Conservation (phyloP, 2,888 invertebrate genomes). For the Crocallis elinguaria region DNA sequence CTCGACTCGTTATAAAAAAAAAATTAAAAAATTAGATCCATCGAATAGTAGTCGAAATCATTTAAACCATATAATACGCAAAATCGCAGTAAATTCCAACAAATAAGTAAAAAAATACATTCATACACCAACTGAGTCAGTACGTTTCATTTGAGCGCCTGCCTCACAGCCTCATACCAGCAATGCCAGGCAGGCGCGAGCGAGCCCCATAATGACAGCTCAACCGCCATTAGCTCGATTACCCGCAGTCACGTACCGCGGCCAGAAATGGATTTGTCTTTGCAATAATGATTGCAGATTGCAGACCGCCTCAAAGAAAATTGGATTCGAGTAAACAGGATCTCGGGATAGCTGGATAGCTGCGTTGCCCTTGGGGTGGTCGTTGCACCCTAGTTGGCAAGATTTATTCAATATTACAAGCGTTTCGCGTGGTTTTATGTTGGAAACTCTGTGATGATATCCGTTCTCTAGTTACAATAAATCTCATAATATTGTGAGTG, state of each 20-base stretch:
- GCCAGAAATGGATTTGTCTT: slow-evolving; percentile 83
- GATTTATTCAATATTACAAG: slow-evolving; percentile 19
- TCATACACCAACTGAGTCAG: slow-evolving; percentile 1
- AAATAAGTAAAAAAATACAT: not conserved
- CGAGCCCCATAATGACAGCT: slow-evolving; percentile 74
- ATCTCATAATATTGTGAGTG: too few species aligned
- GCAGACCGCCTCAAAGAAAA: slow-evolving; percentile 80
- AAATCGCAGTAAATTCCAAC: not conserved
- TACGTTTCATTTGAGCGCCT: slow-evolving; percentile 21
- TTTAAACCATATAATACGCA: too few species aligned
- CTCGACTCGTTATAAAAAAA: too few species aligned
- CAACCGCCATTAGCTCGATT: slow-evolving; percentile 78
- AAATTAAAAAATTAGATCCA: too few species aligned
- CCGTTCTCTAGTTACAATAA: too few species aligned
- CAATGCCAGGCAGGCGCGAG: slow-evolving; percentile 45
- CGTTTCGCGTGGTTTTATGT: slow-evolving; percentile 10
- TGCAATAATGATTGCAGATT: slow-evolving; percentile 83
- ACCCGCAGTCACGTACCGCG: slow-evolving; percentile 80
- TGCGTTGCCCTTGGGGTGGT: slow-evolving; percentile 54
- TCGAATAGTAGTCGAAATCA: too few species aligned
- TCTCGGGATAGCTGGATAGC: slow-evolving; percentile 48
- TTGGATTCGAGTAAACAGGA: slow-evolving; percentile 80
- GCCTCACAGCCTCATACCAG: slow-evolving; percentile 40
- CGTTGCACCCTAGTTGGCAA: slow-evolving; percentile 31
- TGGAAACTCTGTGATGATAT: too few species aligned